Percentiles rank a stretch among this genome's conserved stretches.
These are phyloP conservation scores for Diprion similis DNA, from an alignment of 1,140 invertebrate species.

Conservation along the genomic window DNA sequence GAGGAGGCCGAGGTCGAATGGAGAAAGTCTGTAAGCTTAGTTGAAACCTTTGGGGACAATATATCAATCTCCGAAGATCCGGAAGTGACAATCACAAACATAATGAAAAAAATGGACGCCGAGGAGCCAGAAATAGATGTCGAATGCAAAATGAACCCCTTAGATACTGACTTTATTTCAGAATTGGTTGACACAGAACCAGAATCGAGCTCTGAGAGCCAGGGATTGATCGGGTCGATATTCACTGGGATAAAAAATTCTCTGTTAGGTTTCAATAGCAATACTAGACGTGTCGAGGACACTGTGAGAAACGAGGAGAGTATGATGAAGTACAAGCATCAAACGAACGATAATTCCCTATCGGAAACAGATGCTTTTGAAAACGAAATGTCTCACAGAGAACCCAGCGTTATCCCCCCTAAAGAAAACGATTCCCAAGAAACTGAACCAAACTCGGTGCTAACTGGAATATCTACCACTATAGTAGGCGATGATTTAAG, in stretches of 20 bases:
- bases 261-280: constrained; percentile 24
- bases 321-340: background rate
- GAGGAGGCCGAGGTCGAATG: background rate
- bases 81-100: background rate
- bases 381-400: background rate
- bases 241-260: constrained; percentile 35
- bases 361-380: background rate
- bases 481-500: background rate
- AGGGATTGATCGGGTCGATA: constrained; percentile 22
- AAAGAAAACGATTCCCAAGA: background rate
- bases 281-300: constrained; percentile 8
- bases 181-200: background rate
- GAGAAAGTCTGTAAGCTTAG: too few relatives aligned
- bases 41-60: background rate
- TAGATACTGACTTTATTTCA: background rate
- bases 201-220: background rate
- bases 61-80: background rate
- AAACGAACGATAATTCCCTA: background rate
- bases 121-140: background rate
- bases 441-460: too few relatives aligned
- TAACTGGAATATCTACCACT: background rate
- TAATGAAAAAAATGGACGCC: background rate
- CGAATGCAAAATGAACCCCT: too few relatives aligned
- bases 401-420: background rate
- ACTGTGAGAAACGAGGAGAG: constrained; percentile 16